Conservation (phyloP, 1,140 invertebrate genomes). For the Theocolax elegans region DNA sequence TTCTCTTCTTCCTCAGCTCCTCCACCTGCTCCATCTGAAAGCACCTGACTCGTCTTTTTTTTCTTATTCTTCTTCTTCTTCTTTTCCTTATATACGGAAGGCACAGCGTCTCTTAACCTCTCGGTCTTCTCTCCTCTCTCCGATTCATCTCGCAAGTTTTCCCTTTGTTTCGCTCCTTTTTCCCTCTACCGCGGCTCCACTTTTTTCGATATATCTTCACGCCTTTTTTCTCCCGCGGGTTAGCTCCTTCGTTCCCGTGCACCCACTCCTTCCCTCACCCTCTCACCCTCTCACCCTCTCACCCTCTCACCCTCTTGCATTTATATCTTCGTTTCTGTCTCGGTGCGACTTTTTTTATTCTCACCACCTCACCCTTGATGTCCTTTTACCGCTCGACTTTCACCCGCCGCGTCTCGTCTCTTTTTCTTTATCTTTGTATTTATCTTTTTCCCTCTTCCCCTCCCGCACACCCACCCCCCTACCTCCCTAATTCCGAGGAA, state of each 20-base stretch:
- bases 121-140: background rate
- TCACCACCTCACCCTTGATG: background rate
- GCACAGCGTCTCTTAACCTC: background rate
- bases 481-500: background rate
- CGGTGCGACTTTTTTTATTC: conserved; percentile 9
- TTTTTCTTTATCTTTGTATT: conserved; percentile 24
- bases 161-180: conserved; percentile 27
- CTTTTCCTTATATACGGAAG: background rate
- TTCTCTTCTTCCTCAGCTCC: background rate
- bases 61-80: background rate
- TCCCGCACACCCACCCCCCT: background rate
- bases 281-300: no score
- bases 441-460: conserved; percentile 12
- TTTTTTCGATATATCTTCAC: conserved; percentile 4
- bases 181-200: background rate
- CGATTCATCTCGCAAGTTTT: conserved; percentile 20
- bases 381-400: background rate
- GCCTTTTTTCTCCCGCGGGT: conserved; percentile 15
- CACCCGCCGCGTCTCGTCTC: background rate
- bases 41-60: no score
- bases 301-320: no score
- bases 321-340: conserved; percentile 35
- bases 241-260: no score
- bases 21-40: no score
- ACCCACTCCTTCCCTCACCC: no score